These are phyloP conservation scores for Rotaria socialis DNA, from an alignment of 2,888 invertebrate species.

Conservation along the genomic window DNA sequence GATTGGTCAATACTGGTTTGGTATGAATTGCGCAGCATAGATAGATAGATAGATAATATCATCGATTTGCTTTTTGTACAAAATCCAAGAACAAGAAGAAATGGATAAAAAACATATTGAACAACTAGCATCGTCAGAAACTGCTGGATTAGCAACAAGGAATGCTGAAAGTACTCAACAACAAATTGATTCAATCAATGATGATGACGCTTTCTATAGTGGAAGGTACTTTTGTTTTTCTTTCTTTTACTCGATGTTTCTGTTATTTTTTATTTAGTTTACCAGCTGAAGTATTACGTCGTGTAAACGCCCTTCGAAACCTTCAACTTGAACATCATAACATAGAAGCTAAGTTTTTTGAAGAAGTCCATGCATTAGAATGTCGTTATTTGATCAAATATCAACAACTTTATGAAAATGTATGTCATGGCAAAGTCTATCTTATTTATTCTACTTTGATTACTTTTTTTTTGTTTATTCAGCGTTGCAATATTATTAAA, in stretches of 20 bases:
- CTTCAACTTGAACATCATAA: conserved; percentile 77
- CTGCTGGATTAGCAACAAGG: not conserved
- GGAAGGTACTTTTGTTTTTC: not conserved
- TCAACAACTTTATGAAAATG: conserved; percentile 70
- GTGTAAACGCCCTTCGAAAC: conserved; percentile 78
- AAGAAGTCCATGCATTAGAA: conserved; percentile 85
- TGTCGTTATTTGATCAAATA: conserved; percentile 79
- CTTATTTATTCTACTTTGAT: too few species aligned
- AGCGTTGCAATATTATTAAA: conserved; percentile 60
- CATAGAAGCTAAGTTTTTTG: conserved; percentile 85
- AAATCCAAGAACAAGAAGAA: not conserved
- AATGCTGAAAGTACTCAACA: not conserved
- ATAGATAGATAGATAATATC: too few species aligned
- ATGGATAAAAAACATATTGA: not conserved
- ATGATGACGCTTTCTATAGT: not conserved
- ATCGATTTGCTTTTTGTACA: not conserved
- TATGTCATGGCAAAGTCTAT: not conserved
- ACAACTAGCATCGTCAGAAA: not conserved
- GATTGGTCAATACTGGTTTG: not conserved
- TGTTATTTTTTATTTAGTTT: conserved; percentile 57
- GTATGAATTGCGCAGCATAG: not conserved
- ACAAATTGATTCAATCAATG: not conserved
- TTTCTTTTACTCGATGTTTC: too few species aligned
- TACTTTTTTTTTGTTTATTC: too few species aligned
- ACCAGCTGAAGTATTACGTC: conserved; percentile 72